A percentile compares a stretch with the other conserved stretches of the same genome.
phyloP scores from a whole-genome alignment of 2,888 invertebrate species.

The Caradrina kadenii region DNA sequence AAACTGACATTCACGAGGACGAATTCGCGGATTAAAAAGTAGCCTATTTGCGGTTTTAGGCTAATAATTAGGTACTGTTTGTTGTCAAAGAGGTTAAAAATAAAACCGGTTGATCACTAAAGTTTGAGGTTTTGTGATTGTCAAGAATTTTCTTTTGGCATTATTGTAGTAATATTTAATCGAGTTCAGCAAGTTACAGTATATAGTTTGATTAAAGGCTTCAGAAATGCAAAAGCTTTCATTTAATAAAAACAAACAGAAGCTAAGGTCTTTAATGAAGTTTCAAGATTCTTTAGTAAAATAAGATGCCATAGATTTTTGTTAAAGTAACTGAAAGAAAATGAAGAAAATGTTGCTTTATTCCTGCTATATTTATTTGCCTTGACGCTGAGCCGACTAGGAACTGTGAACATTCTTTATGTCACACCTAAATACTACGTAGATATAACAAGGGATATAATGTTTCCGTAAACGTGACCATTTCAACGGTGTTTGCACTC shows the following conservation, averaged over 20 bases:
- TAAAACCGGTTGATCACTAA: conserved; percentile 12
- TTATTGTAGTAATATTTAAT: conserved; percentile 20
- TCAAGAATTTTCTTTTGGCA: conserved; percentile 19
- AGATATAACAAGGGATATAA: conserved; percentile 20
- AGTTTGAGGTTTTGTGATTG: conserved; percentile 22
- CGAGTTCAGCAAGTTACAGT: conserved; percentile 3
- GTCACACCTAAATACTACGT: not conserved
- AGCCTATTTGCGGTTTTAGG: no score
- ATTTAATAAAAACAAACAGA: conserved; percentile 3
- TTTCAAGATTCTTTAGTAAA: conserved; percentile 6
- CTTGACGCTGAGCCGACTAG: conserved; percentile 1
- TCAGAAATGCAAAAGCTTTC: conserved; percentile 1
- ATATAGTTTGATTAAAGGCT: conserved; percentile 23
- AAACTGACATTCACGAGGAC: no score
- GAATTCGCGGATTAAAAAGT: no score
- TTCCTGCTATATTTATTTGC: conserved; percentile 8
- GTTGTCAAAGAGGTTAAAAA: conserved; percentile 20
- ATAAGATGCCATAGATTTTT: not conserved
- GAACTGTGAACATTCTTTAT: conserved; percentile 24
- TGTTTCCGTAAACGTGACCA: conserved; percentile 37
- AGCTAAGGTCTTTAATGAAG: conserved; percentile 1
- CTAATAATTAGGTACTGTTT: not conserved
- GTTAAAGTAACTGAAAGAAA: conserved; percentile 1
- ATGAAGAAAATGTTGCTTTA: no score
- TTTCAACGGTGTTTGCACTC: conserved; percentile 58